Percentiles rank a stretch among this genome's conserved stretches.
Conservation (phyloP, 1,140 invertebrate genomes). For the Stegodyphus dumicola region DNA sequence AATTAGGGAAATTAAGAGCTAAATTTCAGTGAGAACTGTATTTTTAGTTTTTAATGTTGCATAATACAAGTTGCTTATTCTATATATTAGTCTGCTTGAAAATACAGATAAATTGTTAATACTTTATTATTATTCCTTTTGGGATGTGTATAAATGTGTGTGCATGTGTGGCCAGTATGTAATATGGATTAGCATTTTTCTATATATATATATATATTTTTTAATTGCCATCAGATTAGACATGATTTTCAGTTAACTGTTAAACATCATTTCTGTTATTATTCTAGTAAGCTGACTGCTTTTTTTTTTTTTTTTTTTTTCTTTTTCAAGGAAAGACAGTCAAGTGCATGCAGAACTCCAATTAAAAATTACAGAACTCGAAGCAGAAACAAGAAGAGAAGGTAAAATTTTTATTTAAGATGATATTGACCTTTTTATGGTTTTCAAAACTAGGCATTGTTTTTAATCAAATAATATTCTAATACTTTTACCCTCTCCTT, state of each 20-base stretch:
- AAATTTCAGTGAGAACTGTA: too few relatives aligned
- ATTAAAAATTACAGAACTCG: slow-evolving; percentile 35
- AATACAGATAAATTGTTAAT: too few relatives aligned
- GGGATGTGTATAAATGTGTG: too few relatives aligned
- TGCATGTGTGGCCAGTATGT: too few relatives aligned
- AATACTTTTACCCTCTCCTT: too few relatives aligned
- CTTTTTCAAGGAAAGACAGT: slow-evolving; percentile 21
- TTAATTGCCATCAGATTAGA: neutral
- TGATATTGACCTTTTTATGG: neutral
- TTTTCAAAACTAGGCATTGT: neutral
- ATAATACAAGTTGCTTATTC: too few relatives aligned
- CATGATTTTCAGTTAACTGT: neutral
- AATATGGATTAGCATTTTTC: too few relatives aligned
- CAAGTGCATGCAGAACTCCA: slow-evolving; percentile 31
- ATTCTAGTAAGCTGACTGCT: neutral
- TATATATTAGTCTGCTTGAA: too few relatives aligned
- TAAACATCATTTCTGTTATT: neutral
- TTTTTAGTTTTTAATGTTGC: too few relatives aligned
- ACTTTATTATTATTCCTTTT: too few relatives aligned
- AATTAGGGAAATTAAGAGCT: too few relatives aligned
- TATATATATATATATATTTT: neutral
- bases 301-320: too few relatives aligned
- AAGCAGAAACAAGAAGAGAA: slow-evolving; percentile 42
- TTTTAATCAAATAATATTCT: neutral
- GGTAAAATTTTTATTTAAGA: neutral